A percentile compares a stretch with the other conserved stretches of the same genome.
Conservation (phyloP, 2,888 invertebrate genomes). For the Eristalinus aeneus region DNA sequence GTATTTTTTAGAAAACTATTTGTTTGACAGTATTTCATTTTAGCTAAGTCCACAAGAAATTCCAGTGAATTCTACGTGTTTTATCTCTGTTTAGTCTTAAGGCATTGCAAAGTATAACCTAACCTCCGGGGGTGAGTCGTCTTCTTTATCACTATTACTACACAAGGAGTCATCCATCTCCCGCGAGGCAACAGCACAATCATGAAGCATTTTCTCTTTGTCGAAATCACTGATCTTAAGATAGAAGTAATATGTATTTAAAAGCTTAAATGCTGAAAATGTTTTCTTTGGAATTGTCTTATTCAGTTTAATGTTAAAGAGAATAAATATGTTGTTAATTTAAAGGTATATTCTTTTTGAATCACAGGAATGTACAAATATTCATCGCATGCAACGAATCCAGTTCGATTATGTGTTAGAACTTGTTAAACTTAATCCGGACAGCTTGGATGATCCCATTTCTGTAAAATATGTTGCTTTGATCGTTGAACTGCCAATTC, state of each 20-base stretch:
- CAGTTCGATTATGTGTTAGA: background rate
- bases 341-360: no score
- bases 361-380: background rate
- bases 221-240: background rate
- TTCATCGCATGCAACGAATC: background rate
- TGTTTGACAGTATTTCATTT: conserved; percentile 26
- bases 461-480: conserved; percentile 74
- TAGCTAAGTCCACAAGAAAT: background rate
- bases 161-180: background rate
- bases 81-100: background rate
- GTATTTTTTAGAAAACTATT: conserved; percentile 2
- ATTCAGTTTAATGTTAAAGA: conserved; percentile 13
- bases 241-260: background rate
- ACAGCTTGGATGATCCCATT: conserved; percentile 77
- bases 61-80: background rate
- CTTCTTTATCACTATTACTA: background rate
- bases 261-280: conserved; percentile 22
- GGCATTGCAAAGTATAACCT: background rate
- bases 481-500: conserved; percentile 72
- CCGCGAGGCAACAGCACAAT: conserved; percentile 45
- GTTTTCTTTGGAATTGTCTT: conserved; percentile 27
- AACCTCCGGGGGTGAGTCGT: background rate
- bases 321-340: conserved; percentile 24
- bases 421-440: conserved; percentile 7
- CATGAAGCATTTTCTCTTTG: background rate